Evolutionary conservation across 2,113 vertebrate species (phyloP).

Genomic region (Jacana jacana): DNA sequence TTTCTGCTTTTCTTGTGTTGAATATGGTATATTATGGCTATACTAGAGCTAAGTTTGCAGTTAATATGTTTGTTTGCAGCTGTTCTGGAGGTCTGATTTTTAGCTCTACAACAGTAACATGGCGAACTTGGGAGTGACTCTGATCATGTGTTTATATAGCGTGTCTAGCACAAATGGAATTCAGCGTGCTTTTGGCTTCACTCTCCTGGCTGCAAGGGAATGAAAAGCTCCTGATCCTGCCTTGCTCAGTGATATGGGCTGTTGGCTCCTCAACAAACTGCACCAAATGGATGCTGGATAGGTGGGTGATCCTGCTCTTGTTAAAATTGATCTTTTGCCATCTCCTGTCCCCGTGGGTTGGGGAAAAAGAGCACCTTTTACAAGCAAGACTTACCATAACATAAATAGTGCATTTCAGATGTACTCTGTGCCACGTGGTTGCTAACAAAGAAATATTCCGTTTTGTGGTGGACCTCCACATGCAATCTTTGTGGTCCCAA

Average conservation of each 20-base stretch:
- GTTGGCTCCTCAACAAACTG: neutral
- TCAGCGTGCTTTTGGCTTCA: neutral
- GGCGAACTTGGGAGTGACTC: neutral
- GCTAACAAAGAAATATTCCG: neutral
- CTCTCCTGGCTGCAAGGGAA: neutral
- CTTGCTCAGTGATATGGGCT: too few relatives aligned
- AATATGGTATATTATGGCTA: neutral
- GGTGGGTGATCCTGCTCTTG: neutral
- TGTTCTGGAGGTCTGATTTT: neutral
- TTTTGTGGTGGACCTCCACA: rapidly evolving
- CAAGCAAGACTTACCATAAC: neutral
- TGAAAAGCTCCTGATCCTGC: neutral
- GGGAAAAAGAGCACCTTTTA: neutral
- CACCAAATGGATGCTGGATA: neutral
- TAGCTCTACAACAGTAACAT: neutral
- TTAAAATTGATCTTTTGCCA: neutral
- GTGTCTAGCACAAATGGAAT: neutral
- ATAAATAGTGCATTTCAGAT: neutral
- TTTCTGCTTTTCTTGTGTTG: rapidly evolving
- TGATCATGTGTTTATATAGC: neutral
- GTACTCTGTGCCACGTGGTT: neutral
- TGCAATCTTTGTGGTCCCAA: neutral
- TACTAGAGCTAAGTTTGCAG: neutral
- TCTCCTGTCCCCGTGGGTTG: neutral
- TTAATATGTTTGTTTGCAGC: neutral